Percentiles rank a stretch among this genome's conserved stretches.
These are phyloP conservation scores for Poecilobothrus nobilitatus DNA, from an alignment of 2,888 invertebrate genomes.

Conservation along the genomic window DNA sequence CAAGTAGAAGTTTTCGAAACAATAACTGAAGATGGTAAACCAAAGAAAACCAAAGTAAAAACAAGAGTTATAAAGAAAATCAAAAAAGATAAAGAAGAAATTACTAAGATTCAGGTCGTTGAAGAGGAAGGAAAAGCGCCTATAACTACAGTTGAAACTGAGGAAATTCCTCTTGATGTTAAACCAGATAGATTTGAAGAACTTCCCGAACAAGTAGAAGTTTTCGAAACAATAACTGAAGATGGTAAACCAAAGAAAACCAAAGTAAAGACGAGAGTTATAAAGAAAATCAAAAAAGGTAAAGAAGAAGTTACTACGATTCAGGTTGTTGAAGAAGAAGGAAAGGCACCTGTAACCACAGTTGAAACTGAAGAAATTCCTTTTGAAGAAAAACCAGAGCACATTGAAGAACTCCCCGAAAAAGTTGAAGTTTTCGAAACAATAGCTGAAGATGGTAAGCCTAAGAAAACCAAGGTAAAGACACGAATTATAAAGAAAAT, in stretches of 20 bases:
- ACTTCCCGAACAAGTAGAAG: conserved; percentile 28
- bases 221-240: conserved; percentile 27
- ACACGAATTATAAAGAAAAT: conserved; percentile 26
- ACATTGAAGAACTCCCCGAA: conserved; percentile 36
- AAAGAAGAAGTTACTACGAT: conserved; percentile 37
- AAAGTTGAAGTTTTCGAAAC: conserved; percentile 31
- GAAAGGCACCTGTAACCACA: conserved; percentile 34
- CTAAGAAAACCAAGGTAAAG: conserved; percentile 28
- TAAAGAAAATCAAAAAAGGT: conserved; percentile 31
- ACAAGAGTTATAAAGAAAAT: conserved; percentile 22
- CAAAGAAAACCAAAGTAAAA: conserved; percentile 16
- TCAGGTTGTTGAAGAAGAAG: conserved; percentile 38
- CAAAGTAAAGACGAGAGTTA: conserved; percentile 33
- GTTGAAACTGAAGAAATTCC: conserved; percentile 29
- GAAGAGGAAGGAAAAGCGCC: conserved; percentile 39
- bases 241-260: conserved; percentile 30
- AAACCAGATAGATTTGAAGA: conserved; percentile 19
- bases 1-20: conserved; percentile 30
- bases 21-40: conserved; percentile 34
- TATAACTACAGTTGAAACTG: conserved; percentile 28
- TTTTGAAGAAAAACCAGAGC: conserved; percentile 26
- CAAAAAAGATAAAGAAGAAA: conserved; percentile 36
- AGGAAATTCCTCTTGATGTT: conserved; percentile 24
- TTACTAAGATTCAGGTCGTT: conserved; percentile 32
- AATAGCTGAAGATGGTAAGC: conserved; percentile 27